Base-by-base conservation (phyloP, 2,888 invertebrate species). In the Catocala nupta region DNA sequence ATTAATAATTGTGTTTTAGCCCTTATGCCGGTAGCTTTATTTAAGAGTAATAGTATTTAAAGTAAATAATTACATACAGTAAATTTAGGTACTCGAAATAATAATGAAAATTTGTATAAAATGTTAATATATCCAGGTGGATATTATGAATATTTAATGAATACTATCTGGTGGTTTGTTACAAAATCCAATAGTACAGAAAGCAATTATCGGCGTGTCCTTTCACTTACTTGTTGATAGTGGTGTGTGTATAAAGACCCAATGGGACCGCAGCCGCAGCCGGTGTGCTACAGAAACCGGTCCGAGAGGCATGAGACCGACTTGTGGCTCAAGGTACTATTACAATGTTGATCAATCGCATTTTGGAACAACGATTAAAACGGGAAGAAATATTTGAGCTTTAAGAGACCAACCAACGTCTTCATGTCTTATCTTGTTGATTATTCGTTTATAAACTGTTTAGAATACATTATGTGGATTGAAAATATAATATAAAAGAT, bases 271-370 rank as follows among this genome's bases (percentile, higher is more conserved):
- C 90, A 89, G 92, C 77, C 83, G 81, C 90, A 90, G 92, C 91
- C 90, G 91, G 91, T 89, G 89, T 83, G 84, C 84, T 73, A 81
- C 84, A 77, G 80, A 89, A 93, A 93, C 93, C 93, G 93, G 93
- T 93, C 90, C 71, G 82, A 80, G 83, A 81, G 89, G 90, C 90
- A 90, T 89, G 91, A 86, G 91, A 89, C 87, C 89, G 84, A 89
- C 87, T 90, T 87, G 87, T 86, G 88, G 84, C 88, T 89, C 90
- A 90, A 91, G 89, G 88, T 88, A 89, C 87, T 85, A 85, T 81
- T 87, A 90, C 90, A 90, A 91, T 90, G 89, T 91, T 92, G 91
- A 92, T 92, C 91, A 92, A 93, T 92, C 88, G 87, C 84, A 88
- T 91, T 91, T 92, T 87, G 86, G 86, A 88, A 86, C 85, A 81